Evolutionary conservation across 2,113 vertebrate species (phyloP), one percentile per base, ranked within the genome.

Genomic region (Microtus pennsylvanicus): DNA sequence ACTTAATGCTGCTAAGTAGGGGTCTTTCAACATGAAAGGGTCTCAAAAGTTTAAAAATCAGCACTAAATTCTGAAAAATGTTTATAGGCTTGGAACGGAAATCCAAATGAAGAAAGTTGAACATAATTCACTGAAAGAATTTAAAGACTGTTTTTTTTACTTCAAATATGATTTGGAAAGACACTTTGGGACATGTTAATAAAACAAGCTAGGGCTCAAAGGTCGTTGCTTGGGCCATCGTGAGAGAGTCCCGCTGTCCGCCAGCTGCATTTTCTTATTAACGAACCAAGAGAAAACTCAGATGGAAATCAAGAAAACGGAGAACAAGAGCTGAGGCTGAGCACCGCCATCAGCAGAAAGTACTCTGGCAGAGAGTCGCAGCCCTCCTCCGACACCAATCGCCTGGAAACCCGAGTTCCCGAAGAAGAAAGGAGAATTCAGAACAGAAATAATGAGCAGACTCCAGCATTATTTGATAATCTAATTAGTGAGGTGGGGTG

Each of bases 401-500:
- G 90, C 75, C 83, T 9, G 17, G 13, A 87, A 91, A 70, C 22
- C 69, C 1, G 58, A 35, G 35, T 69, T 89, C 52, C 77, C 69
- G 75, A 91, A 94, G 83, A 94, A 90, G 63, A 86, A 94, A 91
- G 89, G 42, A 94, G 75, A 96, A 76, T 89, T 94, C 80, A 90
- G 63, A 96, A 91, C 80, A 74, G 83, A 93, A 87, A 33, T 89
- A 94, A 94, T 90, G 55, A 94, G 86, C 55, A 95, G 55, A 7
- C 42, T 75, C 38, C 16, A 88, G 75, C 61, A 72, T 80, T 85
- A 33, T 93, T 96, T 76, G n/a, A 67, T 95, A 92, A 94, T 94
- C 28, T 74, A 96, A 81, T 94, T 93, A 96, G 91, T 89, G 67
- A 92, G 95, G 90, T 93, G 7, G 87, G 87, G 14, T 97, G 75